These are phyloP conservation scores for Phrynocephalus forsythii DNA, from an alignment of 2,797 vertebrate species.

Conservation along the genomic window DNA sequence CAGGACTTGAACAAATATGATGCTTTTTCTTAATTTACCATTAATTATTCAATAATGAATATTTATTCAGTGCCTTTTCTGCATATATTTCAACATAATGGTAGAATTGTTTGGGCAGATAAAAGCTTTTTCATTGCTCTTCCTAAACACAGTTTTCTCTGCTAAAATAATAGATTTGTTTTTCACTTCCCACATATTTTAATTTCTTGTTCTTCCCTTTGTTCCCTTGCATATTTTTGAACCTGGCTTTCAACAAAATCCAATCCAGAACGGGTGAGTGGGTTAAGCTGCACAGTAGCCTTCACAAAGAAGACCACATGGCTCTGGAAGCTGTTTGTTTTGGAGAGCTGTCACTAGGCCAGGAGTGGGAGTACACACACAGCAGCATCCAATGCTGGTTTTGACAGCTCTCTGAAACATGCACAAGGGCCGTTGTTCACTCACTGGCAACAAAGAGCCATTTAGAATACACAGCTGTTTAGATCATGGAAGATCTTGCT, in stretches of 20 bases:
- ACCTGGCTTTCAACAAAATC: slow-evolving; percentile 37
- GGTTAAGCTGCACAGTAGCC: slow-evolving; percentile 46
- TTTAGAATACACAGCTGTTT: slow-evolving; percentile 4
- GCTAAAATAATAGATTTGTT: not conserved
- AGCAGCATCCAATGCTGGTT: slow-evolving; percentile 43
- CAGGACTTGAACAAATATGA: not conserved
- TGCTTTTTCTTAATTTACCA: not conserved
- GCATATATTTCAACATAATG: not conserved
- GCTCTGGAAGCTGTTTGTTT: slow-evolving; percentile 53
- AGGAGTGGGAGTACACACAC: slow-evolving; percentile 43
- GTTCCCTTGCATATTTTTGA: slow-evolving; percentile 26
- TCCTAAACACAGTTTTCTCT: not conserved
- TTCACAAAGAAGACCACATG: slow-evolving; percentile 36
- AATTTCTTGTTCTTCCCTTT: not conserved
- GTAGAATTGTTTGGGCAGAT: not conserved
- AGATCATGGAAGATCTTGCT: slow-evolving; percentile 43
- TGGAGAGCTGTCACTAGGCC: slow-evolving; percentile 46
- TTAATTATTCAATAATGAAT: no score
- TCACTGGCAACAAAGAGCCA: slow-evolving; percentile 35
- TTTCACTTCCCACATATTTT: not conserved
- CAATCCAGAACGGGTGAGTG: not conserved
- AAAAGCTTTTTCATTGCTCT: not conserved
- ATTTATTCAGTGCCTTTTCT: not conserved
- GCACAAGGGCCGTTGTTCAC: slow-evolving; percentile 62
- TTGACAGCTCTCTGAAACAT: slow-evolving; percentile 48